Percentiles rank a stretch among this genome's conserved stretches.
Evolutionary conservation across 1,140 invertebrate genomes (phyloP).

Genomic region (Contarinia nasturtii): DNA sequence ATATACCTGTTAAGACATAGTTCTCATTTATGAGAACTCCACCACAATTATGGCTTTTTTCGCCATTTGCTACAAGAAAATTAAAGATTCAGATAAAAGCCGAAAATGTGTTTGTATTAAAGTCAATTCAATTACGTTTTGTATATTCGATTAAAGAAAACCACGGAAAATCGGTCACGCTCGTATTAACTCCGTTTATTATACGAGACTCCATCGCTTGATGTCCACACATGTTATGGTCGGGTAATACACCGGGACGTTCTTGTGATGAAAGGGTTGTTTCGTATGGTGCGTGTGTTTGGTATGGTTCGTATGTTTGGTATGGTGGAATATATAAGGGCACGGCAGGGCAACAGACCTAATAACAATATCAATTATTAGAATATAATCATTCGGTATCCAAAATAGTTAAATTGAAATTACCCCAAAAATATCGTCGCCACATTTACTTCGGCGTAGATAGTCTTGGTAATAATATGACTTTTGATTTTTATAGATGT

Average conservation of each 20-base stretch:
- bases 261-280: too few species aligned
- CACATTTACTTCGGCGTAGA: background rate
- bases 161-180: constrained; percentile 49
- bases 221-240: too few species aligned
- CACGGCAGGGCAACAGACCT: background rate
- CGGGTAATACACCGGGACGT: too few species aligned
- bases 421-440: background rate
- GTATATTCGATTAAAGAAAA: constrained; percentile 41
- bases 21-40: too few species aligned
- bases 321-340: too few species aligned
- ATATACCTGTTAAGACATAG: too few species aligned
- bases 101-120: background rate
- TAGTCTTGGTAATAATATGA: background rate
- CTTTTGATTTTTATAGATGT: background rate
- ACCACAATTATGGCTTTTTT: too few species aligned
- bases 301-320: too few species aligned
- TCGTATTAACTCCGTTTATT: constrained; percentile 36
- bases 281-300: too few species aligned
- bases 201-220: constrained; percentile 25
- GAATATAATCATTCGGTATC: background rate
- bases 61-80: background rate
- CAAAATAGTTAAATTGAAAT: background rate
- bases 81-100: background rate
- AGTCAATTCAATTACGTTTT: constrained; percentile 3
- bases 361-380: background rate